Base-by-base conservation (phyloP, 2,888 invertebrate species). In the Strigamia maritima region DNA sequence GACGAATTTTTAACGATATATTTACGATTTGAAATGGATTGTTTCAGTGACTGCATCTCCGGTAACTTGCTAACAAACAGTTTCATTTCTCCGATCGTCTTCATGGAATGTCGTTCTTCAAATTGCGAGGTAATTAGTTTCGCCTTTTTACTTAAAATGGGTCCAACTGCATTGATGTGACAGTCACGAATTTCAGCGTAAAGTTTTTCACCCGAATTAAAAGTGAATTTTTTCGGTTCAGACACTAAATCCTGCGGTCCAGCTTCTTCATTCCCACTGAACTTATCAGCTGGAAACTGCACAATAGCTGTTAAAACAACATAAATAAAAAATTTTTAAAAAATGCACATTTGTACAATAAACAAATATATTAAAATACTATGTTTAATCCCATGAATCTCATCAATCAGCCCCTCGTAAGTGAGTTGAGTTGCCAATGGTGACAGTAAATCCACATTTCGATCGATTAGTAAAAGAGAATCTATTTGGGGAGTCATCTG, bases 341-440 rank as follows among this genome's bases (percentile, higher is more conserved):
- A 74, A n/a, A n/a, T n/a, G n/a, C n/a, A 22, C n/a, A 26, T 75
- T 12, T 70, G 12, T 16, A 10, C 19, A 70, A 12, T 8, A 75
- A 75, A 22, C 19, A 75, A 75, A 44, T 31, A 19, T 26, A n/a
- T n/a, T n/a, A 65, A 85, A 86, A 85, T 83, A 89, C 89, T 91
- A 83, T 90, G 91, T 82, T 92, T 92, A 80, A 98, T 94, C 44
- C 93, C 93, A 87, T 92, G 98, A 80, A 96, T 90, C 86, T 98
- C 98, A 87, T 99, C 99, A 81, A 99, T 94, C 8, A 99, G 89
- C 2, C 98, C 99, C 86, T 98, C 98, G 84, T 98, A 99, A 0
- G 98, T 98, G 44, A 98, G 90, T 84, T 98, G 99, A 0, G 97
- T 97, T 0, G 94, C 92, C 83, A 99, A 88, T 0, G 97, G 94